Conservation (phyloP, 1,140 invertebrate genomes). For the Calliphora vicina region DNA sequence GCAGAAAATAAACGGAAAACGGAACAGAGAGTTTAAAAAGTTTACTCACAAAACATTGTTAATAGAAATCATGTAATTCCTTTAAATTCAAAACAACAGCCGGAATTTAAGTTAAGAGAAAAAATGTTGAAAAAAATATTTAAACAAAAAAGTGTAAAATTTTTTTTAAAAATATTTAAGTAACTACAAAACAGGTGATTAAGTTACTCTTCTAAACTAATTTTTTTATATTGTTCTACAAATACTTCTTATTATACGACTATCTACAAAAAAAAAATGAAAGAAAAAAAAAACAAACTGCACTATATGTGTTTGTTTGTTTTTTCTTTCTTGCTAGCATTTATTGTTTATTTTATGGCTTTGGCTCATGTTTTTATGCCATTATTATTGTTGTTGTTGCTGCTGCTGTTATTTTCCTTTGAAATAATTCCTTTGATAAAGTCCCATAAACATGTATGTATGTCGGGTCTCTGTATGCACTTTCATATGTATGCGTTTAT, state of each 20-base stretch:
- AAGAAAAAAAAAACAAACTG: no score
- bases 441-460: not conserved
- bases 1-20: not conserved
- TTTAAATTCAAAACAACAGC: no score
- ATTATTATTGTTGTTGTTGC: slow-evolving; percentile 18
- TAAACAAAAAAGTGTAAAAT: not conserved
- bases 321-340: not conserved
- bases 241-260: not conserved
- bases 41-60: no score
- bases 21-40: not conserved
- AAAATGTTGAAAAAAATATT: not conserved
- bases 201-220: no score
- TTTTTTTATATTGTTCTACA: no score
- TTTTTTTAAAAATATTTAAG: no score
- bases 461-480: not conserved
- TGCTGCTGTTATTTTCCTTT: not conserved
- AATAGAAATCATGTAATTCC: not conserved
- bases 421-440: not conserved
- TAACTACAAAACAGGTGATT: no score
- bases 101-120: not conserved
- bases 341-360: slow-evolving; percentile 17
- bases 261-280: no score
- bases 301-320: no score
- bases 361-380: slow-evolving; percentile 9
- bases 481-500: not conserved